phyloP scores from a whole-genome alignment of 2,113 vertebrate genomes.

The Zosterops pallidus region DNA sequence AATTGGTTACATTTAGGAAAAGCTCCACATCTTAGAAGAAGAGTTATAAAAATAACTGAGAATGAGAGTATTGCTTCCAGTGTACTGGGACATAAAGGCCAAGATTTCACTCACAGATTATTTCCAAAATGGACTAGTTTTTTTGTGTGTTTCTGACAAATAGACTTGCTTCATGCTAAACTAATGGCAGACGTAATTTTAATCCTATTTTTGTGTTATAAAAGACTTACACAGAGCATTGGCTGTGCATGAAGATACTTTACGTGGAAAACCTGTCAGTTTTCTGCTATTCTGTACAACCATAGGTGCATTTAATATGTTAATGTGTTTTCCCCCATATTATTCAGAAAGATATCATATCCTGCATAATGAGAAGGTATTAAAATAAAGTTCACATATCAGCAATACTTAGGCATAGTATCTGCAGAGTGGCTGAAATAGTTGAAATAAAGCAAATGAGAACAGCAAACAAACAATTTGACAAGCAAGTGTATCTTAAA shows the following conservation, averaged over 20 bases:
- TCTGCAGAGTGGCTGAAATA: background rate
- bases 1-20: background rate
- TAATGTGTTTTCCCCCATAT: background rate
- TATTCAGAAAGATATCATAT: background rate
- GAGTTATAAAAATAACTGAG: background rate
- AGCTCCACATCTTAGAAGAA: background rate
- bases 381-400: background rate
- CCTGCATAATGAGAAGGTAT: background rate
- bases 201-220: background rate
- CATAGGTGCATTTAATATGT: background rate
- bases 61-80: background rate
- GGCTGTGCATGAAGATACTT: background rate
- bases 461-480: conserved; percentile 47
- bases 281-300: background rate
- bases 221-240: background rate
- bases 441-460: conserved; percentile 18
- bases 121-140: background rate
- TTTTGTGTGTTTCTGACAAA: background rate
- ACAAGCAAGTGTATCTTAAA: conserved; percentile 53
- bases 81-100: background rate
- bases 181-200: background rate
- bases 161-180: background rate
- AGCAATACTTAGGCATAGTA: background rate
- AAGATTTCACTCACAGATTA: background rate
- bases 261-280: background rate